Evolutionary conservation across 2,888 invertebrate genomes (phyloP).

Genomic region (Xestoiulus laeticollis): DNA sequence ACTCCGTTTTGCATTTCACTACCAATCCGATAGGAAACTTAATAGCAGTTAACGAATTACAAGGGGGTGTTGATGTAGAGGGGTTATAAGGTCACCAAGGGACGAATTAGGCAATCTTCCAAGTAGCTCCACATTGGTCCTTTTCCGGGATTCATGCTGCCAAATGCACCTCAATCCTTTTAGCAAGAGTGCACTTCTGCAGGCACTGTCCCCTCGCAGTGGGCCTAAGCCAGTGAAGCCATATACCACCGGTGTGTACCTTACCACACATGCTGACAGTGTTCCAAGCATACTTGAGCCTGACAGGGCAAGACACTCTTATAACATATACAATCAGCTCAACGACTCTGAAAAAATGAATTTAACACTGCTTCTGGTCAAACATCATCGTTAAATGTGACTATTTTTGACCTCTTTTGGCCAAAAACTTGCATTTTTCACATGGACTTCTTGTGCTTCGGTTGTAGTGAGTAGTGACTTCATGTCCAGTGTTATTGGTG

Average conservation of each 20-base stretch:
- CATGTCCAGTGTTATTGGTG: too few species aligned
- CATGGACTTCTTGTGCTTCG: neutral
- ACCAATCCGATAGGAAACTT: slow-evolving; percentile 5
- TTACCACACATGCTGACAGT: neutral
- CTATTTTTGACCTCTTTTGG: neutral
- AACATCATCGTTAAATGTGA: neutral
- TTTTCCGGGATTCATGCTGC: slow-evolving; percentile 8
- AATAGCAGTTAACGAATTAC: slow-evolving; percentile 2
- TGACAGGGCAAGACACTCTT: neutral
- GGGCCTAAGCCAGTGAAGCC: neutral
- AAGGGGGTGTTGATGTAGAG: slow-evolving; percentile 1
- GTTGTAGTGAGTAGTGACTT: neutral
- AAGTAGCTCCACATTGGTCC: slow-evolving; percentile 7
- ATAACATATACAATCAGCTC: too few species aligned
- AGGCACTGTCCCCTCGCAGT: neutral
- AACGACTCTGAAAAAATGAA: neutral
- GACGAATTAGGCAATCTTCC: slow-evolving; percentile 26
- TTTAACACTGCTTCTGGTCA: neutral
- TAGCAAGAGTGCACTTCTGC: too few species aligned
- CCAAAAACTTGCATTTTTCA: neutral
- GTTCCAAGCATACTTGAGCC: neutral
- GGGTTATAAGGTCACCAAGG: neutral
- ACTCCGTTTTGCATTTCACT: neutral
- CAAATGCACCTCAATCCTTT: neutral
- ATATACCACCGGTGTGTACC: neutral